Evolutionary conservation across 1,140 invertebrate species (phyloP).

Genomic region (Telenomus remus): DNA sequence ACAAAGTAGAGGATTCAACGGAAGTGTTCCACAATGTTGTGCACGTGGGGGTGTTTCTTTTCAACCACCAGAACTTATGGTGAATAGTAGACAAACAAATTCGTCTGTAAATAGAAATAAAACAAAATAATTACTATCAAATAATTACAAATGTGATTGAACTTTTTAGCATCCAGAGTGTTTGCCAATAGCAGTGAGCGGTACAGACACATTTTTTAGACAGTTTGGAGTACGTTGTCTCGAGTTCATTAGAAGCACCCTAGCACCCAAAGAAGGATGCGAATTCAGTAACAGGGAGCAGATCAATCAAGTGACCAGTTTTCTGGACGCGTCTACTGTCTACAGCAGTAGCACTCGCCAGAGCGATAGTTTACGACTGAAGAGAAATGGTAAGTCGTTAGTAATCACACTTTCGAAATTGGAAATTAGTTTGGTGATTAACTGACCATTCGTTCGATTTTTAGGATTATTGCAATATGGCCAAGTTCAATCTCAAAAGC

Average conservation of each 20-base stretch:
- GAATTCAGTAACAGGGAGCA: slow-evolving; percentile 84
- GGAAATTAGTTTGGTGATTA: background rate
- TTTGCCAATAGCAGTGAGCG: slow-evolving; percentile 84
- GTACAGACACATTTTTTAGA: slow-evolving; percentile 83
- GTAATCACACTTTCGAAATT: background rate
- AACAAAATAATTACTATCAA: too few species aligned
- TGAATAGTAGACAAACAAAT: too few species aligned
- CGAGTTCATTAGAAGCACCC: slow-evolving; percentile 84
- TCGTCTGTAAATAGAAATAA: too few species aligned
- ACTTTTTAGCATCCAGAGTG: slow-evolving; percentile 87
- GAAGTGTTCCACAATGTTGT: too few species aligned
- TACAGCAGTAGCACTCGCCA: slow-evolving; percentile 91
- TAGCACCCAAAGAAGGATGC: slow-evolving; percentile 82
- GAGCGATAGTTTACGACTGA: slow-evolving; percentile 83
- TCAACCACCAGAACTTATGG: too few species aligned
- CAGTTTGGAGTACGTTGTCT: slow-evolving; percentile 82
- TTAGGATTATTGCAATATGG: slow-evolving; percentile 82
- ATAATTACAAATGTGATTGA: too few species aligned
- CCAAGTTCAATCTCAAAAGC: slow-evolving; percentile 77
- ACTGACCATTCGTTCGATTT: slow-evolving; percentile 1
- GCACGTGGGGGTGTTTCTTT: too few species aligned
- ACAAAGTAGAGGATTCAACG: too few species aligned
- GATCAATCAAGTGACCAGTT: slow-evolving; percentile 89
- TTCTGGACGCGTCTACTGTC: slow-evolving; percentile 92
- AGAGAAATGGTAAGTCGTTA: slow-evolving; percentile 78